A percentile compares a stretch with the other conserved stretches of the same genome.
Evolutionary conservation across 1,140 invertebrate genomes (phyloP).

Genomic region (Telenomus remus): DNA sequence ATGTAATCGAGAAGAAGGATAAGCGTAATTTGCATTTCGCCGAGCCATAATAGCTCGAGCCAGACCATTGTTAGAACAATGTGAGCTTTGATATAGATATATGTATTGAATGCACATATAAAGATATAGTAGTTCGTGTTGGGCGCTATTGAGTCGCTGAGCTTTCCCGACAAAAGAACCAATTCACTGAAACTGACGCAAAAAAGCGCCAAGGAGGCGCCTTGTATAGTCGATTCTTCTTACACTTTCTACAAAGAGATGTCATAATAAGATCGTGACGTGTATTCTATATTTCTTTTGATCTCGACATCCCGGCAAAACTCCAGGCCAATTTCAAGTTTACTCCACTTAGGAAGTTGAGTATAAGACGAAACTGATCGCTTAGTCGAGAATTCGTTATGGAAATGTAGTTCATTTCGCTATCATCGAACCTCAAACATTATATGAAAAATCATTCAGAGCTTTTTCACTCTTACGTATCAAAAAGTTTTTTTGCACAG

Average conservation of each 20-base stretch:
- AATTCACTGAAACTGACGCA: slow-evolving; percentile 37
- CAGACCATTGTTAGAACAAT: slow-evolving; percentile 47
- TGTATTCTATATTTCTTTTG: slow-evolving; percentile 33
- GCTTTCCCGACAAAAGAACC: slow-evolving; percentile 41
- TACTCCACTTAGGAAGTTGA: slow-evolving; percentile 22
- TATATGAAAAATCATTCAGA: not conserved
- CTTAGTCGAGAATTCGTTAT: not conserved
- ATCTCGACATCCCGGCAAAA: slow-evolving; percentile 10
- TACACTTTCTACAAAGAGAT: slow-evolving; percentile 33
- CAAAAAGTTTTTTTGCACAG: no score
- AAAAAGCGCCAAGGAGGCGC: slow-evolving; percentile 24
- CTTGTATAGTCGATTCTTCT: slow-evolving; percentile 32
- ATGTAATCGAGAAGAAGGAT: slow-evolving; percentile 4
- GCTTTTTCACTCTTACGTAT: no score
- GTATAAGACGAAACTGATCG: slow-evolving; percentile 6
- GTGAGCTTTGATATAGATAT: slow-evolving; percentile 38
- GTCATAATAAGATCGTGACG: slow-evolving; percentile 32
- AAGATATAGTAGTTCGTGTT: slow-evolving; percentile 31
- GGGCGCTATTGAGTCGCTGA: slow-evolving; percentile 29
- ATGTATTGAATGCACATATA: slow-evolving; percentile 33
- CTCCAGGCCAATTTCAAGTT: slow-evolving; percentile 17
- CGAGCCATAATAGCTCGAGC: slow-evolving; percentile 21
- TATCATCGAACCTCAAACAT: not conserved
- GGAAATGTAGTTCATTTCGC: not conserved
- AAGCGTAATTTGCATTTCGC: slow-evolving; percentile 30